phyloP scores from a whole-genome alignment of 2,797 vertebrate species.

The Periparus ater region DNA sequence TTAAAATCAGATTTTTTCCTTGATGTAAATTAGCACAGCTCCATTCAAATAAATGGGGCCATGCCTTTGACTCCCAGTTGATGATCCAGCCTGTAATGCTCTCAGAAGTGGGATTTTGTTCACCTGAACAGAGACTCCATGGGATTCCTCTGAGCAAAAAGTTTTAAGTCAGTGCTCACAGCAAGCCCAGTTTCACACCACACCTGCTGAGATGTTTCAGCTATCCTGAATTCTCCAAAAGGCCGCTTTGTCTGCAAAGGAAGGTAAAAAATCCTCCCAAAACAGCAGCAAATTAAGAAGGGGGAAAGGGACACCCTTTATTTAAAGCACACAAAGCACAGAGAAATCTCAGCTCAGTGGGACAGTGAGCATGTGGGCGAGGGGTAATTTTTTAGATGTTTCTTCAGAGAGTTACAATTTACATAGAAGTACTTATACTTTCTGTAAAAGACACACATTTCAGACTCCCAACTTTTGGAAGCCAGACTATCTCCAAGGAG shows the following conservation, averaged over 20 bases:
- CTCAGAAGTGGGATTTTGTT: slow-evolving; percentile 4
- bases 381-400: background rate
- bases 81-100: background rate
- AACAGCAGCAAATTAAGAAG: background rate
- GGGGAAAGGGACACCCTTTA: background rate
- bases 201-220: slow-evolving; percentile 43
- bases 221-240: background rate
- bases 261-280: background rate
- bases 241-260: background rate
- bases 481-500: background rate
- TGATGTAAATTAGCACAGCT: background rate
- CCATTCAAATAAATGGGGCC: background rate
- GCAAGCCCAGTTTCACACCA: slow-evolving; percentile 10
- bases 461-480: background rate
- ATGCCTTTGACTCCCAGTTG: background rate
- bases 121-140: slow-evolving; percentile 26
- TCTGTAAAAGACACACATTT: background rate
- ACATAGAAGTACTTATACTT: background rate
- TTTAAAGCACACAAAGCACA: slow-evolving; percentile 15
- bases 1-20: background rate
- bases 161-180: slow-evolving; percentile 12
- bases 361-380: background rate
- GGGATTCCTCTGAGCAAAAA: background rate
- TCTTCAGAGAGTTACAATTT: slow-evolving; percentile 15
- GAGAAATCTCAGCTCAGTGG: slow-evolving; percentile 5